These are phyloP conservation scores for Perizoma flavofasciatum DNA, from an alignment of 2,888 invertebrate genomes.

Conservation along the genomic window DNA sequence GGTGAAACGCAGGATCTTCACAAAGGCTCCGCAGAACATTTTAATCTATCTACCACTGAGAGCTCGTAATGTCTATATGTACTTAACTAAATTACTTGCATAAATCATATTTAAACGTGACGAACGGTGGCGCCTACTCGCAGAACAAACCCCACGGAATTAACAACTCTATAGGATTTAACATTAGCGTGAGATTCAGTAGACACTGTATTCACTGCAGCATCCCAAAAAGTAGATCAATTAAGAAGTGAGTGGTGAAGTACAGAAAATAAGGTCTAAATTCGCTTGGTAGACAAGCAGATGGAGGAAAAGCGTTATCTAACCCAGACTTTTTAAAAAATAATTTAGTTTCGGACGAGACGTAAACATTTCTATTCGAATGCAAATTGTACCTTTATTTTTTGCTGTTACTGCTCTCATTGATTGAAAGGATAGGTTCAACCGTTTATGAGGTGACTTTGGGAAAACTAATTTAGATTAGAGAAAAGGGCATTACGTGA, in stretches of 20 bases:
- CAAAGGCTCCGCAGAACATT: slow-evolving; percentile 67
- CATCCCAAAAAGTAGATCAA: slow-evolving; percentile 1
- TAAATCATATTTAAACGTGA: slow-evolving; percentile 83
- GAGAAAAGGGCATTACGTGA: background rate
- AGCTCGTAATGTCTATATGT: slow-evolving; percentile 77
- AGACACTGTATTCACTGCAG: slow-evolving; percentile 11
- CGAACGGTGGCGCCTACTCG: slow-evolving; percentile 60
- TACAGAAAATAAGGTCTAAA: slow-evolving; percentile 18
- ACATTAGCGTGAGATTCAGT: slow-evolving; percentile 47
- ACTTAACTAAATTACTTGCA: slow-evolving; percentile 83
- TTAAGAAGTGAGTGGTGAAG: slow-evolving; percentile 6
- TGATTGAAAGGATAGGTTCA: slow-evolving; percentile 31
- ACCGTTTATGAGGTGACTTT: slow-evolving; percentile 19
- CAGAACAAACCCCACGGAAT: slow-evolving; percentile 46
- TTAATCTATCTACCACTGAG: slow-evolving; percentile 70
- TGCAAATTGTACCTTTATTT: slow-evolving; percentile 40
- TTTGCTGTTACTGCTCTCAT: slow-evolving; percentile 26
- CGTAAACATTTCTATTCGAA: slow-evolving; percentile 36
- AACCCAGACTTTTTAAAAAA: slow-evolving; percentile 52
- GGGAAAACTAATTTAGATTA: slow-evolving; percentile 21
- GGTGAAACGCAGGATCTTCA: slow-evolving; percentile 31
- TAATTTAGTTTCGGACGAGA: slow-evolving; percentile 53
- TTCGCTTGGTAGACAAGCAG: slow-evolving; percentile 12
- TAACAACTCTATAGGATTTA: slow-evolving; percentile 45
- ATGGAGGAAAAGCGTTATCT: slow-evolving; percentile 48